These are phyloP conservation scores for Microdon myrmicae DNA, from an alignment of 2,888 invertebrate genomes.

Conservation along the genomic window DNA sequence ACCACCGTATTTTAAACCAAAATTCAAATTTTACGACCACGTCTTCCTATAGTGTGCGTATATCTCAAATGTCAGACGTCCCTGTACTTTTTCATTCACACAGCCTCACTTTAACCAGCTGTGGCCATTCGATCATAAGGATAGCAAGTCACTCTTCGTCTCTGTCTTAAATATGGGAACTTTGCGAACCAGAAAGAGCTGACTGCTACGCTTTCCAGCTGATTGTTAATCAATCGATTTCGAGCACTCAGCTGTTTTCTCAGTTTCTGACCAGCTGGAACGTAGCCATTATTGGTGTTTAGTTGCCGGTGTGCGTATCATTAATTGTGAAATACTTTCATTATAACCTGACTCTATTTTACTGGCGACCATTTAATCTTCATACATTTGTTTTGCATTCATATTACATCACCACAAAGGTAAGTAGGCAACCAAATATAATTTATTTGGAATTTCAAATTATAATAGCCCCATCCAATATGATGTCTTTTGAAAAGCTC, in stretches of 20 bases:
- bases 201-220: conserved; percentile 14
- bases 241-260: conserved; percentile 42
- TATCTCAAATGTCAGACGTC: too few relatives aligned
- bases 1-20: too few relatives aligned
- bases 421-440: too few relatives aligned
- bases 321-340: conserved; percentile 3
- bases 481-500: too few relatives aligned
- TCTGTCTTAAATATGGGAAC: not conserved
- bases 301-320: conserved; percentile 22
- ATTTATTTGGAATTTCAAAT: too few relatives aligned
- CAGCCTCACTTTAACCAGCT: not conserved
- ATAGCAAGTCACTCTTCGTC: conserved; percentile 6
- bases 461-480: too few relatives aligned
- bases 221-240: too few relatives aligned
- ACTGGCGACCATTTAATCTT: not conserved
- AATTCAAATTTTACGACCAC: too few relatives aligned
- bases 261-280: conserved; percentile 36
- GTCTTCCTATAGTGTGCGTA: too few relatives aligned
- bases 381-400: too few relatives aligned
- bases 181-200: conserved; percentile 2
- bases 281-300: conserved; percentile 1
- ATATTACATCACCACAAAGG: too few relatives aligned
- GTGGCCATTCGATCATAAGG: conserved; percentile 16
- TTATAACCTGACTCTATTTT: not conserved
- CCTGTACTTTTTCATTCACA: not conserved